These are phyloP conservation scores for Pygoscelis adeliae DNA, from an alignment of 2,113 vertebrate species.

Conservation along the genomic window DNA sequence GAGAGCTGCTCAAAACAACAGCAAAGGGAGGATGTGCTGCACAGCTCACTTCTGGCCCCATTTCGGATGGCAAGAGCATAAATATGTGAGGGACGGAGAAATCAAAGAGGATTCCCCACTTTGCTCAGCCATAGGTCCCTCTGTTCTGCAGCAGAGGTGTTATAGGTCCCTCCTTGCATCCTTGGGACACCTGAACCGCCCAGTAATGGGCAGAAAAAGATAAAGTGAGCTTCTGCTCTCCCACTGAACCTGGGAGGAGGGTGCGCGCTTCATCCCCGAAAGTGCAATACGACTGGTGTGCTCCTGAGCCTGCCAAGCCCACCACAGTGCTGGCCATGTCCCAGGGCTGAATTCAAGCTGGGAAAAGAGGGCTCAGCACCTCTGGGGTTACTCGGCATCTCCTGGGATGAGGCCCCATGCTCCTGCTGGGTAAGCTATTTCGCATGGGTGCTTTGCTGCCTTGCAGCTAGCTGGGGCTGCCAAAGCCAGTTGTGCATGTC, in stretches of 20 bases:
- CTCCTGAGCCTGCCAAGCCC: not conserved
- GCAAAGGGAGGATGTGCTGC: not conserved
- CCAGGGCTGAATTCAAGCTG: not conserved
- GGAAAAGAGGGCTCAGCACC: not conserved
- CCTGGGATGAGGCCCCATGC: not conserved
- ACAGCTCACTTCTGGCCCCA: not conserved
- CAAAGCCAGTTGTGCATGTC: not conserved
- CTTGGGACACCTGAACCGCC: not conserved
- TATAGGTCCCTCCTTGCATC: not conserved
- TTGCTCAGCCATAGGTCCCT: not conserved
- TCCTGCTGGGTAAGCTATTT: constrained; percentile 10
- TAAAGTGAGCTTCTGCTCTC: not conserved
- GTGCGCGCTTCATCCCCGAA: rapidly evolving
- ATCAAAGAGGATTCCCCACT: not conserved
- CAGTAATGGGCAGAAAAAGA: not conserved
- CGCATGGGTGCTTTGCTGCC: not conserved
- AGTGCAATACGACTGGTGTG: rapidly evolving
- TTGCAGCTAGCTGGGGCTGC: not conserved
- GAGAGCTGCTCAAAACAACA: not conserved
- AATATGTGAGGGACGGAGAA: not conserved
- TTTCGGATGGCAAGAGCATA: not conserved
- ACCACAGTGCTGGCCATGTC: not conserved
- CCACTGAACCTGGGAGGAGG: not conserved
- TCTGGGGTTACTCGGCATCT: not conserved
- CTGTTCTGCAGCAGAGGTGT: not conserved